phyloP scores from a whole-genome alignment of 2,113 vertebrate species.

The Riparia riparia region DNA sequence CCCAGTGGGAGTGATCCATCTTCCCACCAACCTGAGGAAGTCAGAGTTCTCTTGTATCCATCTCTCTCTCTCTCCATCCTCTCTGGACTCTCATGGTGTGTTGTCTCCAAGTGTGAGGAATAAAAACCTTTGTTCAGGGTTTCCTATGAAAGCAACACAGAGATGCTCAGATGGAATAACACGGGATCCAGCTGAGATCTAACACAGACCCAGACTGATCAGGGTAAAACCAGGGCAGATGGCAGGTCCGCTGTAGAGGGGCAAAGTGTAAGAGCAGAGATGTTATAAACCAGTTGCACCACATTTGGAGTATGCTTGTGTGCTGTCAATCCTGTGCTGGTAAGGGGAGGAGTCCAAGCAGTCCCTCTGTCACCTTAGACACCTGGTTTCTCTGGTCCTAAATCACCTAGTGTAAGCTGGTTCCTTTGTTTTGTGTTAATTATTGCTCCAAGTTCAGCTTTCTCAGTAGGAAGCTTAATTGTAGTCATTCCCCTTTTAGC shows the following conservation, averaged over 20 bases:
- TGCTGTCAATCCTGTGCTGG: neutral
- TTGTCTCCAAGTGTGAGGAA: neutral
- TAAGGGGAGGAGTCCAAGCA: neutral
- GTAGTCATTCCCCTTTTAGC: neutral
- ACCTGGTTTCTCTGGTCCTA: neutral
- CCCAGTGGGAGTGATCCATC: neutral
- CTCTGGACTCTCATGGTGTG: neutral
- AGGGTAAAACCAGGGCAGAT: neutral
- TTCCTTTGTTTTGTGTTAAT: neutral
- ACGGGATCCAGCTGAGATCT: neutral
- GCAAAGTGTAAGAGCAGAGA: neutral
- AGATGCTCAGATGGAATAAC: neutral
- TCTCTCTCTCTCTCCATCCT: neutral
- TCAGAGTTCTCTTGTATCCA: neutral
- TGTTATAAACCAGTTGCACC: neutral
- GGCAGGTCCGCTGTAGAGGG: neutral
- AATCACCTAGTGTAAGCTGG: neutral
- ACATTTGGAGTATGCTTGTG: neutral
- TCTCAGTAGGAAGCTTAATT: neutral
- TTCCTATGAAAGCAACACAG: neutral
- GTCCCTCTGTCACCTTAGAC: neutral
- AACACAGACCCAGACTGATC: neutral
- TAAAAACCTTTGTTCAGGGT: neutral
- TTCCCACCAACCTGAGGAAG: neutral
- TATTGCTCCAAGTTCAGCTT: neutral